Evolutionary conservation across 2,797 vertebrate species (phyloP).

Genomic region (Gymnocypris eckloni): DNA sequence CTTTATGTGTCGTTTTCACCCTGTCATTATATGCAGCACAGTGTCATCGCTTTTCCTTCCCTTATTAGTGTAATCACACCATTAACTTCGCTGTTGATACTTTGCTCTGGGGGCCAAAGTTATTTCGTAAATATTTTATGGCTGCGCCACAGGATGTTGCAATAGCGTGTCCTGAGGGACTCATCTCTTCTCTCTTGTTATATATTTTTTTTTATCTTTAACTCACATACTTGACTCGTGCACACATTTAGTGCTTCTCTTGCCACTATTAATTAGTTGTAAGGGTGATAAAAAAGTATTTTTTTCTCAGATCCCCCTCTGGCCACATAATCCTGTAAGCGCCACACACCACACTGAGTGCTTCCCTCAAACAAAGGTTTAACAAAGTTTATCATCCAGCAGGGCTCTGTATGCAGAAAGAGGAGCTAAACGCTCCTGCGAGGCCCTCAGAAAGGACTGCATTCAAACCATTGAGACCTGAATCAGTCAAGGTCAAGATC

Average conservation of each 20-base stretch:
- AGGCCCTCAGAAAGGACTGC: neutral
- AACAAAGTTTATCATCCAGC: slow-evolving; percentile 3
- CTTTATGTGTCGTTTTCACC: neutral
- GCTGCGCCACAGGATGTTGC: slow-evolving; percentile 33
- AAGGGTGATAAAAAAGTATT: slow-evolving; percentile 36
- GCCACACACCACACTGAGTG: slow-evolving; percentile 14
- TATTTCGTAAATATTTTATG: slow-evolving; percentile 60
- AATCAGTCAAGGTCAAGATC: slow-evolving; percentile 13
- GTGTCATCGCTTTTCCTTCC: slow-evolving; percentile 39
- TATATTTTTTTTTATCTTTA: neutral
- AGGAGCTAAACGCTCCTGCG: neutral
- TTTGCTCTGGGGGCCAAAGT: slow-evolving; percentile 58
- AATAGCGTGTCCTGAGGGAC: slow-evolving; percentile 41
- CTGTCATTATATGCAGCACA: slow-evolving; percentile 25
- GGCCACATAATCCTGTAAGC: slow-evolving; percentile 28
- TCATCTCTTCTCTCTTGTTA: slow-evolving; percentile 34
- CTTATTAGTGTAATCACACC: slow-evolving; percentile 62
- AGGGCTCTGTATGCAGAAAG: slow-evolving; percentile 12
- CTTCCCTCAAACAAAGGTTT: slow-evolving; percentile 38
- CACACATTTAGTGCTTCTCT: neutral
- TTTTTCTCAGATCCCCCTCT: slow-evolving; percentile 10
- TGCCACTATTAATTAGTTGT: slow-evolving; percentile 48
- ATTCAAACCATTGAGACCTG: neutral
- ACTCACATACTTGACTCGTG: slow-evolving; percentile 9
- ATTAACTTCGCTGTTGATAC: slow-evolving; percentile 61